phyloP scores from a whole-genome alignment of 2,113 vertebrate genomes.

The Prinia subflava region DNA sequence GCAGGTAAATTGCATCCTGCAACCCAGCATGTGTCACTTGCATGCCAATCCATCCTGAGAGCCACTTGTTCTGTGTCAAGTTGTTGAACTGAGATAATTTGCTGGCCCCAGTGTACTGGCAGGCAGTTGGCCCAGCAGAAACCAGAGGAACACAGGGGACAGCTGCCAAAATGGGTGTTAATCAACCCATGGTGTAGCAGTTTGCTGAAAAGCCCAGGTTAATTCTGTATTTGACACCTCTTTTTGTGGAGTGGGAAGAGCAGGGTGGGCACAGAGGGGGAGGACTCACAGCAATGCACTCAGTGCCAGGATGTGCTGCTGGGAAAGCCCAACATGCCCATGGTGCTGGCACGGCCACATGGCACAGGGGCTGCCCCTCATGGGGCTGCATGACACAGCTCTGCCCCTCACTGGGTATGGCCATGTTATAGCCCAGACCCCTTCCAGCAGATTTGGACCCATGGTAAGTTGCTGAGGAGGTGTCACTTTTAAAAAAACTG shows the following conservation, averaged over 20 bases:
- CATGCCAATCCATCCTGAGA: neutral
- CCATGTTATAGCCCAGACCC: accelerated
- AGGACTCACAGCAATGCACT: neutral
- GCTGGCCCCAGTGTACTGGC: neutral
- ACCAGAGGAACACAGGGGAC: neutral
- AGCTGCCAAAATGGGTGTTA: neutral
- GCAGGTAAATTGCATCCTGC: neutral
- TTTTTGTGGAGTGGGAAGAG: neutral
- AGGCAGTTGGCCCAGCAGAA: neutral
- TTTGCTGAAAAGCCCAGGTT: neutral
- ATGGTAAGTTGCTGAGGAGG: neutral
- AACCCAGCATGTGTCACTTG: neutral
- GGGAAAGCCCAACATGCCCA: neutral
- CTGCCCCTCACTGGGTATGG: neutral
- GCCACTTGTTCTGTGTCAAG: neutral
- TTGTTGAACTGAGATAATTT: neutral
- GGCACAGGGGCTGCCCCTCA: too few species aligned
- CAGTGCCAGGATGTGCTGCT: neutral
- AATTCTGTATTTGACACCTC: neutral
- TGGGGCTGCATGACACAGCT: neutral
- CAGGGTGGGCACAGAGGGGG: too few species aligned
- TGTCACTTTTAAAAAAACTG: neutral
- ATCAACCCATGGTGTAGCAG: neutral
- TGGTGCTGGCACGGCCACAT: neutral
- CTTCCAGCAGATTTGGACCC: neutral